Evolutionary conservation across 2,888 invertebrate species (phyloP).

Genomic region (Bursaphelenchus okinawaensis): DNA sequence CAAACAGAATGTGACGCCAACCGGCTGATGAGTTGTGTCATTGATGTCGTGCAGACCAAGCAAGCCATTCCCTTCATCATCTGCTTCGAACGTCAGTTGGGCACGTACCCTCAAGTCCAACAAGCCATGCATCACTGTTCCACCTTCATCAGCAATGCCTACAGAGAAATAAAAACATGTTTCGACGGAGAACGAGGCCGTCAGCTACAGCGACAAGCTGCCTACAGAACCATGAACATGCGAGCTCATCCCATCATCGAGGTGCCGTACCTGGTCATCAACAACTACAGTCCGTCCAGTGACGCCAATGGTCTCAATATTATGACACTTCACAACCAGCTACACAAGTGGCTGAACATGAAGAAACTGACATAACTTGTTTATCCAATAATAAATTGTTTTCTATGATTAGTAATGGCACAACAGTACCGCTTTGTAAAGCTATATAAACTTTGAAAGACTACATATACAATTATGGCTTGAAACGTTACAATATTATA

Average conservation of each 20-base stretch:
- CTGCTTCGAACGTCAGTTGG: slow-evolving; percentile 30
- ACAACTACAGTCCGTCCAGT: slow-evolving; percentile 53
- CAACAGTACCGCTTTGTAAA: slow-evolving; percentile 87
- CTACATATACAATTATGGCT: background rate
- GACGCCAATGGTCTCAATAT: slow-evolving; percentile 54
- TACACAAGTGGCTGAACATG: slow-evolving; percentile 50
- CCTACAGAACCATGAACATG: slow-evolving; percentile 49
- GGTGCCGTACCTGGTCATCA: slow-evolving; percentile 55
- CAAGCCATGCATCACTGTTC: slow-evolving; percentile 46
- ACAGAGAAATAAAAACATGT: slow-evolving; percentile 37
- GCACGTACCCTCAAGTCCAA: slow-evolving; percentile 25
- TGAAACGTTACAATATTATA: too few relatives aligned
- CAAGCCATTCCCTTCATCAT: slow-evolving; percentile 38
- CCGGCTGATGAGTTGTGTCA: slow-evolving; percentile 51
- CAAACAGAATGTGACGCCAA: slow-evolving; percentile 56
- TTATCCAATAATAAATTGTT: background rate
- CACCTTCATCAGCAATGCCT: slow-evolving; percentile 44
- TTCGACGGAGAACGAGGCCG: slow-evolving; percentile 48
- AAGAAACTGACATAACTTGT: background rate
- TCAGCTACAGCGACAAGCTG: slow-evolving; percentile 53
- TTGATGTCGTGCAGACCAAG: slow-evolving; percentile 46
- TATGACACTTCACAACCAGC: slow-evolving; percentile 43
- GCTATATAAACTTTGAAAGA: slow-evolving; percentile 66
- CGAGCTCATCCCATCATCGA: slow-evolving; percentile 52
- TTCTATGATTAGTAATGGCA: slow-evolving; percentile 37